Evolutionary conservation across 2,113 vertebrate genomes (phyloP).

Genomic region (Orientallactaga bullata): DNA sequence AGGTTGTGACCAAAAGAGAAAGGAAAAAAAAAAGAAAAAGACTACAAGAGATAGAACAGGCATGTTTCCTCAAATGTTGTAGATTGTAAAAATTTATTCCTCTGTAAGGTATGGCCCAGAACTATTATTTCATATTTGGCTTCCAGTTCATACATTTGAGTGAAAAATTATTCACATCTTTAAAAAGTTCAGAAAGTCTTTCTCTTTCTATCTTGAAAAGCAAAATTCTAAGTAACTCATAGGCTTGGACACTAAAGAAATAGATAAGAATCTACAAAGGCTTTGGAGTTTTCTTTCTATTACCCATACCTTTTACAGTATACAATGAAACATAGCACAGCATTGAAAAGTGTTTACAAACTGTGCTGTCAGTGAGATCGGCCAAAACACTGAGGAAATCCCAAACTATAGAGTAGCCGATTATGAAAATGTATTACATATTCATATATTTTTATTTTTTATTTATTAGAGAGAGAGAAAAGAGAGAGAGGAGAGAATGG

Average conservation of each 20-base stretch:
- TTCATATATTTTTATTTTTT: too few relatives aligned
- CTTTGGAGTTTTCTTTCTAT: background rate
- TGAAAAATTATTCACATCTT: background rate
- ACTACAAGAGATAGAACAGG: background rate
- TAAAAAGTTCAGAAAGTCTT: background rate
- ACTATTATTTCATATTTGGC: background rate
- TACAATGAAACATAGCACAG: background rate
- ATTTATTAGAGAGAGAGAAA: too few relatives aligned
- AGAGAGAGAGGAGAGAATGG: too few relatives aligned
- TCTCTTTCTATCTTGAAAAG: background rate
- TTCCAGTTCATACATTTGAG: background rate
- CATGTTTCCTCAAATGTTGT: background rate
- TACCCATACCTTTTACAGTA: background rate
- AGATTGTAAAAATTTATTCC: background rate
- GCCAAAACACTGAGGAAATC: background rate
- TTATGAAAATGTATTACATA: background rate
- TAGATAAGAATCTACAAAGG: background rate
- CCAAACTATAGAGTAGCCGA: background rate
- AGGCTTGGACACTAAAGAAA: background rate
- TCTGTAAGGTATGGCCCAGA: too few relatives aligned
- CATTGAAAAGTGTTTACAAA: background rate
- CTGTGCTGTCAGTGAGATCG: background rate
- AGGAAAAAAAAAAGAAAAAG: background rate
- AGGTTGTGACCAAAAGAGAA: background rate
- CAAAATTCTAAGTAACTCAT: background rate